Percentiles rank a stretch among this genome's conserved stretches.
phyloP scores from a whole-genome alignment of 2,113 vertebrate genomes.

The Crypturellus undulatus region DNA sequence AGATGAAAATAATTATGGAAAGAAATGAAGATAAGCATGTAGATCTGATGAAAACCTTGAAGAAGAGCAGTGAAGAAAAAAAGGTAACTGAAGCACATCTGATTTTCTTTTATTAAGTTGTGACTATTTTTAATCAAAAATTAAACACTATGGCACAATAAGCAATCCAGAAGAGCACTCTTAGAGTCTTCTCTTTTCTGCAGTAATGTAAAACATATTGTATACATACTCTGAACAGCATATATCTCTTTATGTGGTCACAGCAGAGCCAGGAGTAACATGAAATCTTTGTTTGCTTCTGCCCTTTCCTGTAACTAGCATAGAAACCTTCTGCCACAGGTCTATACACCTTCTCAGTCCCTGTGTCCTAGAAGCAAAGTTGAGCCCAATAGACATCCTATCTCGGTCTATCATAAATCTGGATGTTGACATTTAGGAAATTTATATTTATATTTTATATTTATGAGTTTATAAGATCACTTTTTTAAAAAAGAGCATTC shows the following conservation, averaged over 20 bases:
- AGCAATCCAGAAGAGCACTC: not conserved
- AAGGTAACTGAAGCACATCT: constrained; percentile 75
- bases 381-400: not conserved
- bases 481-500: not conserved
- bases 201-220: not conserved
- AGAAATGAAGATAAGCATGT: constrained; percentile 87
- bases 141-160: not conserved
- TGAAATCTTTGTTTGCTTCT: not conserved
- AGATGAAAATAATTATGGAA: constrained; percentile 91
- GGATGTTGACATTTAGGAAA: not conserved
- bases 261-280: not conserved
- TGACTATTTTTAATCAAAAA: not conserved
- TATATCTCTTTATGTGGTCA: not conserved
- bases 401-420: not conserved
- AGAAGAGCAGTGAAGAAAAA: constrained; percentile 87
- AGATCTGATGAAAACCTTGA: constrained; percentile 87
- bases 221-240: not conserved
- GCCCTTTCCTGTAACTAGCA: not conserved
- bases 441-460: not conserved
- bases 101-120: not conserved
- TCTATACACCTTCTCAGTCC: not conserved
- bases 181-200: not conserved
- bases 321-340: not conserved
- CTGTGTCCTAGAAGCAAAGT: not conserved
- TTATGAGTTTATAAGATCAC: not conserved